Evolutionary conservation across 2,888 invertebrate genomes (phyloP).

Genomic region (Platerodrilus igneus): DNA sequence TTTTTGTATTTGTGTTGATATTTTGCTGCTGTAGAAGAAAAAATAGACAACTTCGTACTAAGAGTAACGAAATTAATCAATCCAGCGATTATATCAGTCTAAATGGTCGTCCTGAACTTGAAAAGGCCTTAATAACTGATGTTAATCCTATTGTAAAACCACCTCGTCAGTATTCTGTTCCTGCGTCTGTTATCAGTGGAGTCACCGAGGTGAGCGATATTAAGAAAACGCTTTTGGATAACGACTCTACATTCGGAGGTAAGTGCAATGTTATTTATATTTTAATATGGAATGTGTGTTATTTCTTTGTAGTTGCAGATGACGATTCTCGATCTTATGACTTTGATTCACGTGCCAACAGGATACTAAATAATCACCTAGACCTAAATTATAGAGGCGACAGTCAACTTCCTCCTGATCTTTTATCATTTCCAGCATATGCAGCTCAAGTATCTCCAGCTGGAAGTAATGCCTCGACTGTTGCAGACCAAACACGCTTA

Average conservation of each 20-base stretch:
- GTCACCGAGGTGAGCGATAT: conserved; percentile 79
- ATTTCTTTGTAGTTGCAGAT: conserved; percentile 51
- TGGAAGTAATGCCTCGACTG: conserved; percentile 77
- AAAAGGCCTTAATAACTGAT: conserved; percentile 77
- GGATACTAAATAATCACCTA: conserved; percentile 52
- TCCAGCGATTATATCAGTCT: conserved; percentile 57
- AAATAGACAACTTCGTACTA: conserved; percentile 28
- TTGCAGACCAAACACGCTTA: conserved; percentile 65
- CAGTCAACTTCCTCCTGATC: conserved; percentile 72
- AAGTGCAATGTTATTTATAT: conserved; percentile 9
- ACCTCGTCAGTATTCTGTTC: conserved; percentile 70
- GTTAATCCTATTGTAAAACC: conserved; percentile 83
- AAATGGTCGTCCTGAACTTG: conserved; percentile 77
- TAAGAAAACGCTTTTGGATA: conserved; percentile 75
- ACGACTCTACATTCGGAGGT: conserved; percentile 58
- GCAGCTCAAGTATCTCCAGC: conserved; percentile 69
- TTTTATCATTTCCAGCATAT: conserved; percentile 71
- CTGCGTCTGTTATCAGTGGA: conserved; percentile 65
- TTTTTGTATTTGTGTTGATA: conserved; percentile 49
- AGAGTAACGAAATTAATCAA: conserved; percentile 37
- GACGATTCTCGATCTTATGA: conserved; percentile 67
- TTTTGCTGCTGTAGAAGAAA: conserved; percentile 42
- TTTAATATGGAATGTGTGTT: background rate
- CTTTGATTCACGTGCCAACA: conserved; percentile 57
- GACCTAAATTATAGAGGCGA: conserved; percentile 54